These are phyloP conservation scores for Passer domesticus DNA, from an alignment of 2,113 vertebrate genomes.

Conservation along the genomic window DNA sequence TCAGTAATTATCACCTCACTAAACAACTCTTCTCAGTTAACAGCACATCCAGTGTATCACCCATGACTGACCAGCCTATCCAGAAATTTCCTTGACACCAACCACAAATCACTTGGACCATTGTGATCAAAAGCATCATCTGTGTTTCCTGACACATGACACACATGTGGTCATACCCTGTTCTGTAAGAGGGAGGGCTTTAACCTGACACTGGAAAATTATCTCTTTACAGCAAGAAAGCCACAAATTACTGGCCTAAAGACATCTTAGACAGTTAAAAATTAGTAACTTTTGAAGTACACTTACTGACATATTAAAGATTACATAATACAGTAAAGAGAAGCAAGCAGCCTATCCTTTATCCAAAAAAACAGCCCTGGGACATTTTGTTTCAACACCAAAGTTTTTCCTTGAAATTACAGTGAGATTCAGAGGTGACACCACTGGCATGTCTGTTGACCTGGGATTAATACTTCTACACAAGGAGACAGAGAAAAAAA, in stretches of 20 bases:
- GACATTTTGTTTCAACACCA: background rate
- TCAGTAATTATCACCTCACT: background rate
- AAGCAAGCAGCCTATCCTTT: background rate
- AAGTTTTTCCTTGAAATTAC: background rate
- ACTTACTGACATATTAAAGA: background rate
- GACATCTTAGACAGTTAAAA: background rate
- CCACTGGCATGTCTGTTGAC: rapidly evolving
- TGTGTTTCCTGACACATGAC: background rate
- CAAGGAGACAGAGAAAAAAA: background rate
- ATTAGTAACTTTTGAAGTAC: background rate
- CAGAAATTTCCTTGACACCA: background rate
- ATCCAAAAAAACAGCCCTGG: background rate
- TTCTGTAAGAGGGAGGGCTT: background rate
- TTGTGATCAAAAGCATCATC: background rate
- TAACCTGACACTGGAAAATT: background rate
- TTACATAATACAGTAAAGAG: background rate
- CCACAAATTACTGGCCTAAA: background rate
- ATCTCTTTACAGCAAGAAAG: background rate
- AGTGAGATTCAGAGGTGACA: background rate
- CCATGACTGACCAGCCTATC: background rate
- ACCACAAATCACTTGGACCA: background rate
- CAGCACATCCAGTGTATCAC: background rate
- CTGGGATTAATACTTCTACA: background rate
- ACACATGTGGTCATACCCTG: background rate
- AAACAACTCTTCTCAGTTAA: background rate